phyloP scores from a whole-genome alignment of 2,888 invertebrate species.

The Pasiphila rectangulata region DNA sequence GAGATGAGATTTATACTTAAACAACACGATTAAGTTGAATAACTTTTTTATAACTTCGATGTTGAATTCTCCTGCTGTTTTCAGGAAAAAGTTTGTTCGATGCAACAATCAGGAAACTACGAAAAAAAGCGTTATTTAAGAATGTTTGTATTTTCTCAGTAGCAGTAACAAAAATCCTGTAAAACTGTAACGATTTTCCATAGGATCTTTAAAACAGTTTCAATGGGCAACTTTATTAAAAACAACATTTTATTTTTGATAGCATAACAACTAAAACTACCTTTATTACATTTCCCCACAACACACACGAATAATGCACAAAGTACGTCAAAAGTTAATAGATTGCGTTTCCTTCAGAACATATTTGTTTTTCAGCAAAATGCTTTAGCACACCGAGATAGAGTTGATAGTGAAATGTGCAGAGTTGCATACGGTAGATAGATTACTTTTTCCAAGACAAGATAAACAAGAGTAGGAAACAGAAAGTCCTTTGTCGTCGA shows the following conservation, averaged over 20 bases:
- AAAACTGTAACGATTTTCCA: background rate
- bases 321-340: slow-evolving; percentile 16
- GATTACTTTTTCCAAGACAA: slow-evolving; percentile 31
- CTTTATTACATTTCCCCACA: background rate
- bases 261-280: slow-evolving; percentile 2
- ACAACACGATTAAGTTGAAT: no score
- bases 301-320: slow-evolving; percentile 3
- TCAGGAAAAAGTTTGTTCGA: no score
- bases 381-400: background rate
- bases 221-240: no score
- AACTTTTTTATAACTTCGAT: no score
- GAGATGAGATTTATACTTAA: no score
- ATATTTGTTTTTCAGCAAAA: background rate
- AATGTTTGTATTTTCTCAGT: no score
- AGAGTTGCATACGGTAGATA: slow-evolving; percentile 19
- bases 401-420: background rate
- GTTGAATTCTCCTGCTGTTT: no score
- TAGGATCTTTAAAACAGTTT: no score
- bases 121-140: no score
- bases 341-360: slow-evolving; percentile 2
- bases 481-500: slow-evolving; percentile 32
- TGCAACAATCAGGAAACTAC: no score
- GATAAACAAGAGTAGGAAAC: slow-evolving; percentile 30
- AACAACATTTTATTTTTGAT: background rate
- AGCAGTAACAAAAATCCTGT: background rate